Evolutionary conservation across 1,140 invertebrate species (phyloP).

Genomic region (Heliconius himera): DNA sequence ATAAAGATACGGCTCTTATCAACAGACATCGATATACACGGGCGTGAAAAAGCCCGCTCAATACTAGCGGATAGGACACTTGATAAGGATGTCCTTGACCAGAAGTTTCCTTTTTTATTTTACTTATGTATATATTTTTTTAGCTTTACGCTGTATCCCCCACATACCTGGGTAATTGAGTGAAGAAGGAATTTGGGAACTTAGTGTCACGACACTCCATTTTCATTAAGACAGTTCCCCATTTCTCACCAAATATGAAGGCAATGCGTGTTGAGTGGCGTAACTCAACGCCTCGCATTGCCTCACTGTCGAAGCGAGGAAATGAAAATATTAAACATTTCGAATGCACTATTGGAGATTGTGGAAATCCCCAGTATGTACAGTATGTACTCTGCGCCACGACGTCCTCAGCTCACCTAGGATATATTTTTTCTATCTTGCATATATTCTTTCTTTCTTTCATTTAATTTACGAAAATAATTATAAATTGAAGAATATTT

Average conservation of each 20-base stretch:
- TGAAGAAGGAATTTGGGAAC: neutral
- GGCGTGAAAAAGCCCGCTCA: neutral
- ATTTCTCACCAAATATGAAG: too few species aligned
- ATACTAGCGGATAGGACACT: neutral
- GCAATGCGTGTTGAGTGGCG: too few species aligned
- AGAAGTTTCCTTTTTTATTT: neutral
- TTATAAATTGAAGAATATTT: too few species aligned
- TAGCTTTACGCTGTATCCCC: neutral
- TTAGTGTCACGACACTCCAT: neutral
- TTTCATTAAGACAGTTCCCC: neutral
- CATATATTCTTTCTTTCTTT: too few species aligned
- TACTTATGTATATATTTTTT: neutral
- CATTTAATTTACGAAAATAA: too few species aligned
- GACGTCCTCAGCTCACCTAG: too few species aligned
- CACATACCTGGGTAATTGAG: neutral
- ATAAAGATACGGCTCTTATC: constrained; percentile 26
- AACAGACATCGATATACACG: constrained; percentile 12
- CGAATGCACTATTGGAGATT: too few species aligned
- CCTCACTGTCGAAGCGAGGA: neutral
- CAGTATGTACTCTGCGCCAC: too few species aligned
- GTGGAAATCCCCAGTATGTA: too few species aligned
- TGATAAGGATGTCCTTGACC: neutral
- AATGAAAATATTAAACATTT: neutral
- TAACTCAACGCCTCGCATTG: neutral
- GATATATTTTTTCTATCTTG: too few species aligned